These are phyloP conservation scores for Drosophila eohydei DNA, from an alignment of 2,888 invertebrate genomes.

Conservation along the genomic window DNA sequence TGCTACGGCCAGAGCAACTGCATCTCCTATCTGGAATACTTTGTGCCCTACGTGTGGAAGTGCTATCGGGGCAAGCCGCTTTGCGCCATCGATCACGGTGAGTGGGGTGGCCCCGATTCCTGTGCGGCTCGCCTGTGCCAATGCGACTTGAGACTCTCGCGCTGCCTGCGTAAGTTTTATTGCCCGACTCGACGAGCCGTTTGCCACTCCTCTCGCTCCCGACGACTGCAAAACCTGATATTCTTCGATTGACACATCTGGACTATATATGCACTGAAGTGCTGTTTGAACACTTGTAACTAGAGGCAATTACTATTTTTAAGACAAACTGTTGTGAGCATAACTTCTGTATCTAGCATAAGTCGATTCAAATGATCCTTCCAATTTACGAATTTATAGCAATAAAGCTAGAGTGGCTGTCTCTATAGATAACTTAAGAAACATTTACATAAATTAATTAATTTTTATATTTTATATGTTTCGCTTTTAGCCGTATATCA, in stretches of 20 bases:
- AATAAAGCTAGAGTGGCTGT: not conserved
- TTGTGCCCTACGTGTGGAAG: slow-evolving; percentile 95
- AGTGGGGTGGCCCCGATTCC: slow-evolving; percentile 87
- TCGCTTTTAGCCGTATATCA: not conserved
- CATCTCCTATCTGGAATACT: slow-evolving; percentile 92
- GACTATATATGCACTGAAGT: too few relatives aligned
- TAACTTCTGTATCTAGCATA: not conserved
- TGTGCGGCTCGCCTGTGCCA: slow-evolving; percentile 93
- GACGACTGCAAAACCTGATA: slow-evolving; percentile 90
- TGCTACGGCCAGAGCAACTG: slow-evolving; percentile 93
- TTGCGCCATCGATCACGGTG: slow-evolving; percentile 88
- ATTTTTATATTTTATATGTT: not conserved
- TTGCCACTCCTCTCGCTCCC: slow-evolving; percentile 90
- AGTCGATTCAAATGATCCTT: not conserved
- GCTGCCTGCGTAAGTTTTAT: slow-evolving; percentile 90
- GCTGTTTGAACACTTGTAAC: not conserved
- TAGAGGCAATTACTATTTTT: not conserved
- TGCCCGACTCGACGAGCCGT: slow-evolving; percentile 90
- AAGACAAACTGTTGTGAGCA: not conserved
- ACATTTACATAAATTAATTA: not conserved
- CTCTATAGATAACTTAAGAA: not conserved
- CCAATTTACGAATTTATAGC: not conserved
- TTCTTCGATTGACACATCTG: slow-evolving; percentile 57
- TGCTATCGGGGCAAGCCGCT: slow-evolving; percentile 91
- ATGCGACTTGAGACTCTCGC: slow-evolving; percentile 92